phyloP scores from a whole-genome alignment of 2,888 invertebrate species.

The Drosophila fulvimacula region DNA sequence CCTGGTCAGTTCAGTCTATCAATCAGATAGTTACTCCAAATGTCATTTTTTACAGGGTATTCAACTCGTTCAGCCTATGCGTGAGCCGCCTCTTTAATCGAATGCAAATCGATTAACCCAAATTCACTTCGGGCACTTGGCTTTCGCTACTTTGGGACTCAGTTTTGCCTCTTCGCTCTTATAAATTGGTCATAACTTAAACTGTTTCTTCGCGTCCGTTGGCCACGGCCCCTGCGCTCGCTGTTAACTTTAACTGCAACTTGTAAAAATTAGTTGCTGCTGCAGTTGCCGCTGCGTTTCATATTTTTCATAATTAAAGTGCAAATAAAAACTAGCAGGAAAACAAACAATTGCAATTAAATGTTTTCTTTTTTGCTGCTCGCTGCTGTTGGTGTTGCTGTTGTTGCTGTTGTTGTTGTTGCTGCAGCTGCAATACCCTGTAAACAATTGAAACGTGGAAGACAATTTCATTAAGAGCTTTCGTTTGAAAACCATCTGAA shows the following conservation, averaged over 20 bases:
- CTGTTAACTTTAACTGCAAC: slow-evolving; percentile 56
- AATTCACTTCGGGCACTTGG: background rate
- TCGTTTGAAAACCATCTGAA: too few relatives aligned
- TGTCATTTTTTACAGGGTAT: background rate
- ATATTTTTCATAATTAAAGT: slow-evolving; percentile 75
- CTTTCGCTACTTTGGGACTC: background rate
- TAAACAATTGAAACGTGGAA: background rate
- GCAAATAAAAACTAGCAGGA: slow-evolving; percentile 75
- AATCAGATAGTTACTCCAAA: background rate
- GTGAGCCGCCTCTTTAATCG: background rate
- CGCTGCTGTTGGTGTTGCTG: slow-evolving; percentile 2
- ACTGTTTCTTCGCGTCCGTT: slow-evolving; percentile 1
- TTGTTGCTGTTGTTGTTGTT: background rate
- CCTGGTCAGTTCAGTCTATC: background rate
- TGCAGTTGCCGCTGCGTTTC: slow-evolving; percentile 58
- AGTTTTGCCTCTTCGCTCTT: background rate
- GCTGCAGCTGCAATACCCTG: slow-evolving; percentile 28
- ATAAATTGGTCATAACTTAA: slow-evolving; percentile 39
- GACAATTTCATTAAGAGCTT: background rate
- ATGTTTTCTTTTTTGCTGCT: slow-evolving; percentile 28
- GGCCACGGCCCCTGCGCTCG: background rate
- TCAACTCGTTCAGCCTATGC: background rate
- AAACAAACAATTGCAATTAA: slow-evolving; percentile 76
- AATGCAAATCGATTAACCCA: slow-evolving; percentile 26
- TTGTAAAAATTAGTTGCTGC: slow-evolving; percentile 72